phyloP scores from a whole-genome alignment of 2,797 vertebrate genomes.

The Oophaga sylvatica region DNA sequence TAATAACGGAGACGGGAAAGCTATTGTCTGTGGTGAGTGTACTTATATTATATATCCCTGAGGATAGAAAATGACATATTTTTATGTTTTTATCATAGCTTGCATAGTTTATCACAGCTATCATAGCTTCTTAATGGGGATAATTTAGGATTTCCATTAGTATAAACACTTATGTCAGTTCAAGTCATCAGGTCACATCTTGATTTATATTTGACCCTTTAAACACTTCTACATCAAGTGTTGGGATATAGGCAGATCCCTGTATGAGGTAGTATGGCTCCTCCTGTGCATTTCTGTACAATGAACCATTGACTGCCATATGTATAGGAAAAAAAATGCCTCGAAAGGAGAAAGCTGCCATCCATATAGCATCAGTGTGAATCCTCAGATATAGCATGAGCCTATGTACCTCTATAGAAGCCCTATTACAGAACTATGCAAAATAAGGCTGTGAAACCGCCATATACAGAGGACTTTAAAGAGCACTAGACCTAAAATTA shows the following conservation, averaged over 20 bases:
- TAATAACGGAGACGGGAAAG: conserved; percentile 49
- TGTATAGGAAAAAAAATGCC: not conserved
- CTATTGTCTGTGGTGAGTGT: conserved; percentile 71
- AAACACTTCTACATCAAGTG: no score
- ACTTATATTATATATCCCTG: not conserved
- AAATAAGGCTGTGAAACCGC: not conserved
- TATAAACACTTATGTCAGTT: not conserved
- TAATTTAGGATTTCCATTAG: not conserved
- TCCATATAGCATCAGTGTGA: not conserved
- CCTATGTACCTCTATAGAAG: not conserved
- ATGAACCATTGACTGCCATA: not conserved
- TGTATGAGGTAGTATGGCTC: not conserved
- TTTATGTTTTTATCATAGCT: not conserved
- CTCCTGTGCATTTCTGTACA: not conserved
- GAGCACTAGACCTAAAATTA: not conserved
- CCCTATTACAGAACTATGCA: not conserved
- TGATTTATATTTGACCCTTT: no score
- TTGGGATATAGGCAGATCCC: no score
- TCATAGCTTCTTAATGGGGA: not conserved
- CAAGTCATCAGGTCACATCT: not conserved
- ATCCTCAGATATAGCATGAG: not conserved
- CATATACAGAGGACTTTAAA: not conserved
- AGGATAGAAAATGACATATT: not conserved
- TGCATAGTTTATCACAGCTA: not conserved
- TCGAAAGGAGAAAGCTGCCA: not conserved